These are phyloP conservation scores for Ctenopoma kingsleyae DNA, from an alignment of 2,797 vertebrate genomes.

Conservation along the genomic window DNA sequence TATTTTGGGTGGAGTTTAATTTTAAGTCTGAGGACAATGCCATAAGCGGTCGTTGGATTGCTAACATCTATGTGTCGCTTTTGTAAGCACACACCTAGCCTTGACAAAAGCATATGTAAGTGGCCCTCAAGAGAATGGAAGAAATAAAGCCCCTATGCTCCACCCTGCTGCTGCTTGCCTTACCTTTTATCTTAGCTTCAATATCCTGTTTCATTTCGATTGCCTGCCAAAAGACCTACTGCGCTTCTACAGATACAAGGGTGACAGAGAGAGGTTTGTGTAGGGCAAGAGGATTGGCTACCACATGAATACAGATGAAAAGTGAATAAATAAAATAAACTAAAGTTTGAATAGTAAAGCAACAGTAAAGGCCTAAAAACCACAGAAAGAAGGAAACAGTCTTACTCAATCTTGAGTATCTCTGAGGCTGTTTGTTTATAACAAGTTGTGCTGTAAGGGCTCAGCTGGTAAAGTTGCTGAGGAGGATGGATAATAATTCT, in stretches of 20 bases:
- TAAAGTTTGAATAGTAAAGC: not conserved
- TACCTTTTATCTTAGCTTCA: conserved; percentile 64
- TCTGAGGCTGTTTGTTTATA: conserved; percentile 2
- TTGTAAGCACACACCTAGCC: conserved; percentile 60
- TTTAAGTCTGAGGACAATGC: conserved; percentile 34
- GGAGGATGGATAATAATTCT: conserved; percentile 13
- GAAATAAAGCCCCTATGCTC: conserved; percentile 49
- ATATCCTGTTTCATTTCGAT: conserved; percentile 69
- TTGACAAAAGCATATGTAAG: conserved; percentile 61
- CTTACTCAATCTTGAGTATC: not conserved
- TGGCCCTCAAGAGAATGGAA: conserved; percentile 60
- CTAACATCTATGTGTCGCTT: conserved; percentile 58
- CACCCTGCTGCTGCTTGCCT: conserved; percentile 40
- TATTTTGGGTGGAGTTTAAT: conserved; percentile 11
- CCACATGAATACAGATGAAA: not conserved
- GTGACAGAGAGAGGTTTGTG: conserved; percentile 11
- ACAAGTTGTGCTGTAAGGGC: not conserved
- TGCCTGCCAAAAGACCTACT: conserved; percentile 36
- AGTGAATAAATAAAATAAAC: conserved; percentile 7
- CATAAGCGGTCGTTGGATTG: conserved; percentile 47
- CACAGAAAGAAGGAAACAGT: not conserved
- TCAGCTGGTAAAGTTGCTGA: conserved; percentile 7
- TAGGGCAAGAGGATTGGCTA: not conserved
- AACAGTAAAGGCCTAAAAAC: not conserved
- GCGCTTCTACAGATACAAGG: conserved; percentile 23